phyloP scores from a whole-genome alignment of 2,888 invertebrate genomes.

The Lasioglossum morio region DNA sequence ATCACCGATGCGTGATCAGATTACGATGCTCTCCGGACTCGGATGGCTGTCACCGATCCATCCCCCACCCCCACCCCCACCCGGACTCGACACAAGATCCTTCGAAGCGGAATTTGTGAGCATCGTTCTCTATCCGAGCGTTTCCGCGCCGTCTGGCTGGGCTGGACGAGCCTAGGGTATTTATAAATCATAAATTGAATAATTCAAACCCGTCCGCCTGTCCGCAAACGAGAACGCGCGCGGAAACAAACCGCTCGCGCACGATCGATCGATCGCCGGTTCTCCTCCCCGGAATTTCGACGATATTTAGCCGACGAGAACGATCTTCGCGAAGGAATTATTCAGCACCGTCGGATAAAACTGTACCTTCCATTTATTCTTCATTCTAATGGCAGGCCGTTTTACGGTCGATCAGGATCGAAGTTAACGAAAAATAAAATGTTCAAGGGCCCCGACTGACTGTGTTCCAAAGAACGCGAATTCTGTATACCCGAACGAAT shows the following conservation, averaged over 20 bases:
- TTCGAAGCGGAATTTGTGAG: neutral
- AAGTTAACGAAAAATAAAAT: neutral
- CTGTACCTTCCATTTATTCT: neutral
- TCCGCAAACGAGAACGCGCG: neutral
- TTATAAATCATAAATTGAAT: slow-evolving; percentile 10
- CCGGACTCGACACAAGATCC: neutral
- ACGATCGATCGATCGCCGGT: neutral
- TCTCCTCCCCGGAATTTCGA: neutral
- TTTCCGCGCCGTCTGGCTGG: neutral
- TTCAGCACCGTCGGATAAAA: neutral
- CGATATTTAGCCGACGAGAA: neutral
- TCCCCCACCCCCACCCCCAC: no score
- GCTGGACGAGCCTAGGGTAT: neutral
- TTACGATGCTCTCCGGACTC: neutral
- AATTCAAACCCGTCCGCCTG: neutral
- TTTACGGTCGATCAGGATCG: neutral
- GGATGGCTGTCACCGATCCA: neutral
- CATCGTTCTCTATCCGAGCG: neutral
- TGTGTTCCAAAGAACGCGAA: neutral
- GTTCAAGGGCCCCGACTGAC: neutral
- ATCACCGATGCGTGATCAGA: neutral
- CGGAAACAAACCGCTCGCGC: neutral
- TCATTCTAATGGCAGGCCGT: neutral
- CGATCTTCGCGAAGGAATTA: neutral
- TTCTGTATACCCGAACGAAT: neutral